Percentiles rank a stretch among this genome's conserved stretches.
Evolutionary conservation across 2,797 vertebrate genomes (phyloP).

Genomic region (Takifugu ocellatus): DNA sequence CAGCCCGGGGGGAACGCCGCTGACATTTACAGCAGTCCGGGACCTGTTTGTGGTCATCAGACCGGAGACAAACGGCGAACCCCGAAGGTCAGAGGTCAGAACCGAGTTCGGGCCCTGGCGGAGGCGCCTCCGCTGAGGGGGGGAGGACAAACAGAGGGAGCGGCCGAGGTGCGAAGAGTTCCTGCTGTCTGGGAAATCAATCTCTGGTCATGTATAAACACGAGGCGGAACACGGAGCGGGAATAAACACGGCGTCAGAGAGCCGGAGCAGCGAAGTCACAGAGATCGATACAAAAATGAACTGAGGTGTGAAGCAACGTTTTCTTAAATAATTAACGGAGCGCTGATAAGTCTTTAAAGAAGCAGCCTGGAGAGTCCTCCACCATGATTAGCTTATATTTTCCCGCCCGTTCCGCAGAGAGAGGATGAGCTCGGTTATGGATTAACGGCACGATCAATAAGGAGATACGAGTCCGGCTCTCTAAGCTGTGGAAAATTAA

Average conservation of each 20-base stretch:
- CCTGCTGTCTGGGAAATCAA: slow-evolving; percentile 56
- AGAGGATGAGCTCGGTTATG: slow-evolving; percentile 92
- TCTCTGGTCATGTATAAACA: slow-evolving; percentile 61
- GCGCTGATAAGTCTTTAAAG: slow-evolving; percentile 18
- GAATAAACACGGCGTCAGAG: slow-evolving; percentile 1
- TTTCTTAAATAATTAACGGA: slow-evolving; percentile 65
- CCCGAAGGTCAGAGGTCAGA: slow-evolving; percentile 61
- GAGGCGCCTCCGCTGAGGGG: slow-evolving; percentile 72
- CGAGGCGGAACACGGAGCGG: slow-evolving; percentile 39
- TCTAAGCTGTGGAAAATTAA: slow-evolving; percentile 95
- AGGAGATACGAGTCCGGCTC: slow-evolving; percentile 85
- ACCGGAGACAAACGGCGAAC: slow-evolving; percentile 74
- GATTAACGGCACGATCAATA: slow-evolving; percentile 98
- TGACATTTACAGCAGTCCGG: slow-evolving; percentile 78
- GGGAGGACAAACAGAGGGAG: slow-evolving; percentile 75
- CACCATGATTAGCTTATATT: slow-evolving; percentile 86
- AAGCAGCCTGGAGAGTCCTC: slow-evolving; percentile 85
- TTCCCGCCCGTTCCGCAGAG: slow-evolving; percentile 81
- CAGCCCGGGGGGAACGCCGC: slow-evolving; percentile 52
- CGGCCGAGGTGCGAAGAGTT: slow-evolving; percentile 61
- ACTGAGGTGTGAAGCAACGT: slow-evolving; percentile 40
- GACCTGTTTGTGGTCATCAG: slow-evolving; percentile 77
- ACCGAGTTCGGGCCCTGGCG: slow-evolving; percentile 70
- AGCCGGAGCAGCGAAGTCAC: slow-evolving; percentile 19
- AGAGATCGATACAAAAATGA: slow-evolving; percentile 32